Evolutionary conservation across 2,888 invertebrate species (phyloP), one percentile per base, ranked within the genome.

Genomic region (Bedellia somnulentella): DNA sequence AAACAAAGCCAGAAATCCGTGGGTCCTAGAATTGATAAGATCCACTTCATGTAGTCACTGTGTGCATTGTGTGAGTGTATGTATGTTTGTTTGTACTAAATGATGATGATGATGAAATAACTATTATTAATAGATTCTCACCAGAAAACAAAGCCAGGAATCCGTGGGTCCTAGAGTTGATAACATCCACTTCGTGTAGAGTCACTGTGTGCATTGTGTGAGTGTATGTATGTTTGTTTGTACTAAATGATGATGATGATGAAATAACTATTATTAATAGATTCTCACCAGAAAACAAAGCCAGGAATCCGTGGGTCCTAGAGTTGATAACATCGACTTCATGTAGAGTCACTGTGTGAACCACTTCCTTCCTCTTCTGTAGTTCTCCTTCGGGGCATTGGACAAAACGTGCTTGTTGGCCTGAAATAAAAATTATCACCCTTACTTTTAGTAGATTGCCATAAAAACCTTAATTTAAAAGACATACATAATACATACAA

Each of bases 311-410:
- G 54, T 99, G 97, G 0, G 97, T 95, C 38, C 99, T 81, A 24
- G 95, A 96, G 58, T 99, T 99, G 52, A 99, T 99, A 4, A 99
- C 99, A 57, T 99, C 99, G 31, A 99, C 94, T 58, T 99, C 99
- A 56, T 99, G 99, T n/a, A 99, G 68, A 0, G 95, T 95, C 0
- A 99, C 98, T 0, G 97, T 99, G 57, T 99, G 98, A 0, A 97
- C 95, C 0, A 91, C 95, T 71, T 98, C 94, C 56, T 97, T 96
- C 13, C 98, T 82, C 53, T 99, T 99, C 71, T 99, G 98, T 6
- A 99, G 75, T 60, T 99, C 99, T 0, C 99, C 99, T 49, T 98
- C 97, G 0, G 99, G 99, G 55, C 98, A 98, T 46, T 97, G 96
- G 0, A 99, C 96, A 66, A 98, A 98, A 37, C 94, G 82, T 0